Conservation (phyloP, 2,797 vertebrate genomes). For the Artibeus lituratus region DNA sequence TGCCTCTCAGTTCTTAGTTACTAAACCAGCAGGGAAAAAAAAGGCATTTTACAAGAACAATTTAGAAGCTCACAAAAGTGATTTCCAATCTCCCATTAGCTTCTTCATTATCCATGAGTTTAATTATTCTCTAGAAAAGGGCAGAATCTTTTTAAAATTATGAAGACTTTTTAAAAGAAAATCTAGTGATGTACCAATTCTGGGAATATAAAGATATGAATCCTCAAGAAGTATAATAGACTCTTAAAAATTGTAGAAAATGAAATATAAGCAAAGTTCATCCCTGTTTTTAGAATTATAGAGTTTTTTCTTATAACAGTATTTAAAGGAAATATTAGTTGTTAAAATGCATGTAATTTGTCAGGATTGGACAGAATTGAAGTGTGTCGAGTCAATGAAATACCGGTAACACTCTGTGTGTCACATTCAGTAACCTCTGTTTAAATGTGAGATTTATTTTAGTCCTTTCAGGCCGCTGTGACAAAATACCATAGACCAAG, state of each 20-base stretch:
- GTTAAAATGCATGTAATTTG: neutral
- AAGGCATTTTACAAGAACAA: neutral
- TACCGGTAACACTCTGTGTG: neutral
- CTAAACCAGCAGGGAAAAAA: conserved; percentile 1
- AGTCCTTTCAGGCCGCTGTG: neutral
- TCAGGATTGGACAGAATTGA: neutral
- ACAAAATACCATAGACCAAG: neutral
- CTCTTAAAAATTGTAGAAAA: neutral
- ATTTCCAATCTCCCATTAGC: neutral
- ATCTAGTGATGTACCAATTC: neutral
- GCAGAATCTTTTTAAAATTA: conserved; percentile 13
- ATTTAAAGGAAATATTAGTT: neutral
- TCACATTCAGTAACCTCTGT: neutral
- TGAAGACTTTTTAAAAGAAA: neutral
- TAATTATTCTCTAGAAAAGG: conserved; percentile 30
- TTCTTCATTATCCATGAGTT: conserved; percentile 6
- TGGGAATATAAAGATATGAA: neutral
- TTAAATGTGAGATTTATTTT: neutral
- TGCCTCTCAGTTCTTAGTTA: neutral
- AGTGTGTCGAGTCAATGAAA: neutral
- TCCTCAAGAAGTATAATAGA: neutral
- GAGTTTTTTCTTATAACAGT: neutral
- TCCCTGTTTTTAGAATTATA: neutral
- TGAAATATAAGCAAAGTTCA: neutral
- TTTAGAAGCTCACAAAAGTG: neutral